A percentile compares a stretch with the other conserved stretches of the same genome.
Evolutionary conservation across 2,797 vertebrate genomes (phyloP).

Genomic region (Myotis myotis): DNA sequence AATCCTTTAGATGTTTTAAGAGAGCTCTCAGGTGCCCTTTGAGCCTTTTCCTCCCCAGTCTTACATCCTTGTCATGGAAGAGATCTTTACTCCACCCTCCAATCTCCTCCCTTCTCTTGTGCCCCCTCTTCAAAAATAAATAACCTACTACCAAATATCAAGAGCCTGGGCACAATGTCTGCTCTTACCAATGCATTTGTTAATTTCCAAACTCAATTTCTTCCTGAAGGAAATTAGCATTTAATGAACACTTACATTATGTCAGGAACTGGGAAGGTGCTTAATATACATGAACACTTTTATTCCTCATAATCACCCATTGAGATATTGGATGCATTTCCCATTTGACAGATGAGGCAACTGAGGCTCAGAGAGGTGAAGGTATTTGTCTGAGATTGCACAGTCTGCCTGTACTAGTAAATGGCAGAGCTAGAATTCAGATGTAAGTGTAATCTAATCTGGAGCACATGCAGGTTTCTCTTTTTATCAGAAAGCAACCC

Average conservation of each 20-base stretch:
- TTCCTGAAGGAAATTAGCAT: neutral
- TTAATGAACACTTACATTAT: neutral
- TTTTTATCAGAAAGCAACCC: neutral
- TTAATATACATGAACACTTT: neutral
- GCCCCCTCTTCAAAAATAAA: neutral
- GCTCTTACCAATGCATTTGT: neutral
- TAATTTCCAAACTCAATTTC: neutral
- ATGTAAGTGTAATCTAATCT: neutral
- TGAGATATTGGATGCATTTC: neutral
- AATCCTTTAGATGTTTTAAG: neutral
- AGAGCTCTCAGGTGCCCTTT: neutral
- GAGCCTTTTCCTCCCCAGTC: neutral
- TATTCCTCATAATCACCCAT: neutral
- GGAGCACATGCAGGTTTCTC: neutral
- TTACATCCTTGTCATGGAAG: neutral
- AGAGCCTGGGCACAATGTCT: neutral
- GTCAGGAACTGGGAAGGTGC: neutral
- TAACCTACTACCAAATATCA: neutral
- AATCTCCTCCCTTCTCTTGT: neutral
- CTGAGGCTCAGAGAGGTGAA: neutral
- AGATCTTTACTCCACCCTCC: neutral
- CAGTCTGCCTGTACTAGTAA: neutral
- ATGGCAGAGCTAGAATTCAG: neutral
- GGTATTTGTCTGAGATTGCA: neutral
- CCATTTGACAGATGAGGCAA: neutral